Conservation (phyloP, 2,888 invertebrate genomes). For the Hirtodrosophila trivittata region DNA sequence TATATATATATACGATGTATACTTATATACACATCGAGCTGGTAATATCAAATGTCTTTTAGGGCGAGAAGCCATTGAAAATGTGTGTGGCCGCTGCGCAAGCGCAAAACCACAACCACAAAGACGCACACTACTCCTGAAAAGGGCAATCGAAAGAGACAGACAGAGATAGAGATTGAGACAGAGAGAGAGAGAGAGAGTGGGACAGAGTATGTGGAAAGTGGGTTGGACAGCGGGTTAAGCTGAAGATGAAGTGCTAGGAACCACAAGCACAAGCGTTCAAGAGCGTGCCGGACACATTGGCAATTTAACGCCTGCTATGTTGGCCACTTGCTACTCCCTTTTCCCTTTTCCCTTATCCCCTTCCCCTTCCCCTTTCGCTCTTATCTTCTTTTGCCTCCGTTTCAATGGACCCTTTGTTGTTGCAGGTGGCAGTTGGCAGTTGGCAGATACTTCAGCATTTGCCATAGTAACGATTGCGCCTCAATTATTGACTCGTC, state of each 20-base stretch:
- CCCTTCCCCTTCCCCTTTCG: background rate
- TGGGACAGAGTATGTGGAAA: background rate
- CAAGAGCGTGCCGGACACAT: constrained; percentile 50
- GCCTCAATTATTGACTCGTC: background rate
- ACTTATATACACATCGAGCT: constrained; percentile 4
- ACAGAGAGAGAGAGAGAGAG: too few relatives aligned
- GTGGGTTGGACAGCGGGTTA: background rate
- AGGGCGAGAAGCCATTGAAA: constrained; percentile 58
- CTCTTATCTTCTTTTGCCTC: background rate
- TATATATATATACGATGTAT: background rate
- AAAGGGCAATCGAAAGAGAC: too few relatives aligned
- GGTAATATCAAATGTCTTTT: constrained; percentile 53
- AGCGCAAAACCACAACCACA: constrained; percentile 64
- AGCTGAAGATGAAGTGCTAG: constrained; percentile 6
- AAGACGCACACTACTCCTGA: constrained; percentile 8
- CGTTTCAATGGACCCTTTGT: background rate
- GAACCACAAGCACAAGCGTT: constrained; percentile 23
- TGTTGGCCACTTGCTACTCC: constrained; percentile 23
- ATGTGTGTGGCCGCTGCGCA: constrained; percentile 61
- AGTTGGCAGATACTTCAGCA: constrained; percentile 1
- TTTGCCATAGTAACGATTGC: constrained; percentile 1
- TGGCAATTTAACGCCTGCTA: constrained; percentile 69
- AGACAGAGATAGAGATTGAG: too few relatives aligned
- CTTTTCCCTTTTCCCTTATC: background rate
- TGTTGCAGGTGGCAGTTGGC: background rate